Evolutionary conservation across 2,888 invertebrate genomes (phyloP), one percentile per base, ranked within the genome.

Genomic region (Lasius fuliginosus): DNA sequence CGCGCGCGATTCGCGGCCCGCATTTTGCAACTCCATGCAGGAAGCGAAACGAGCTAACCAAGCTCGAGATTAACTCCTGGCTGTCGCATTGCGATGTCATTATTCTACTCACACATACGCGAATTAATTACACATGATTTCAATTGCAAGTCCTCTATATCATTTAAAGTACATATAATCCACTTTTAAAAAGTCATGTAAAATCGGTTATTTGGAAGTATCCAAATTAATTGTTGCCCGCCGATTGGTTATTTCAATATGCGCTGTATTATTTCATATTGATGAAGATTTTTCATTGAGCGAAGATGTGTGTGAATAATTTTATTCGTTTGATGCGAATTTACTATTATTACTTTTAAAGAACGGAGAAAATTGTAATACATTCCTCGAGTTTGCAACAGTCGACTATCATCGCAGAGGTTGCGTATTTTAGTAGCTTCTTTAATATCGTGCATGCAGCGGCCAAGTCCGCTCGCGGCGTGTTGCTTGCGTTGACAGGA

Each of bases 11-110:
- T 64, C 64, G 46, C 83, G 77, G 33, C 18, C 36, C 67, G 58
- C 36, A 67, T 56, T 68, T 67, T 56, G 83, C 67, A 65, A 76
- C 65, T 53, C 27, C 12, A 15, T 79, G 73, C 77, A 87, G 89
- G 87, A 89, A 89, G 86, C 69, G 87, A 83, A 82, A 83, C 88
- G 60, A 84, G 84, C 36, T 58, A 85, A 88, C 90, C 89, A 86
- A 89, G 85, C 88, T 85, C 82, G 73, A 83, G 85, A 87, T 87
- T 79, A 79, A 60, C 18, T 58, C n/a, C 65, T 42, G 18, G 42
- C 60, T 58, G 71, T 79, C 77, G 69, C 60, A 69, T 60, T 60
- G 69, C 33, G 53, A 69, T n/a, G 33, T 76, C 68, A 82, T 79
- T 73, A 64, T 64, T 40, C 71, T 75, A 36, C 68, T 42, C 71